Evolutionary conservation across 2,113 vertebrate genomes (phyloP).

Genomic region (Phyllostomus discolor): DNA sequence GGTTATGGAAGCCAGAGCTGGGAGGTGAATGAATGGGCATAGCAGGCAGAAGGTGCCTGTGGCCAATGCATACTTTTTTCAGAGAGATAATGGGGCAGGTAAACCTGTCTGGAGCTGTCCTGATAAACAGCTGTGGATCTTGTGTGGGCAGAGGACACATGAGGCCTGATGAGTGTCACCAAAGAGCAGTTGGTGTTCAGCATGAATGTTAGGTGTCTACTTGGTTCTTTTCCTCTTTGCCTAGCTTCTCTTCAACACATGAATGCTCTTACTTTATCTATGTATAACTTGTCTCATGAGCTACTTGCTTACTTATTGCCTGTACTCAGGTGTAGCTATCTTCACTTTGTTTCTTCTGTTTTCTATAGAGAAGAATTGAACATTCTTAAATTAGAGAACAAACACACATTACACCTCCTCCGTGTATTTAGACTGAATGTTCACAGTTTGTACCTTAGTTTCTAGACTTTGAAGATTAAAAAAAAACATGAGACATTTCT

Average conservation of each 20-base stretch:
- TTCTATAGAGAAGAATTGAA: neutral
- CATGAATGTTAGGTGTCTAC: neutral
- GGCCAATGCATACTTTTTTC: neutral
- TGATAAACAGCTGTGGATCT: neutral
- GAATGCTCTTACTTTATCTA: neutral
- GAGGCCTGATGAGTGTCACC: neutral
- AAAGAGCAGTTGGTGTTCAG: neutral
- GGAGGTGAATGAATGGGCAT: neutral
- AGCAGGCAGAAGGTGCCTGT: neutral
- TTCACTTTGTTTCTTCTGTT: constrained; percentile 6
- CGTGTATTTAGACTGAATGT: neutral
- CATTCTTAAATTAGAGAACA: neutral
- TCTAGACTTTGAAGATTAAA: constrained; percentile 17
- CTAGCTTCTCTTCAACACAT: neutral
- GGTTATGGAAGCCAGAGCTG: neutral
- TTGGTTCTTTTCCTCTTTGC: neutral
- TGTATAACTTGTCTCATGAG: neutral
- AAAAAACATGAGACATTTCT: neutral
- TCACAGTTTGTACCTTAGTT: constrained; percentile 33
- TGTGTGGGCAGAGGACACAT: neutral
- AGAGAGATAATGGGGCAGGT: neutral
- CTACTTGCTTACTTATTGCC: neutral
- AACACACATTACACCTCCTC: neutral
- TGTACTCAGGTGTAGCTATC: neutral
- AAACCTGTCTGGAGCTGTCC: neutral